Conservation (phyloP, 2,888 invertebrate species). For the Drosophila algonquin region DNA sequence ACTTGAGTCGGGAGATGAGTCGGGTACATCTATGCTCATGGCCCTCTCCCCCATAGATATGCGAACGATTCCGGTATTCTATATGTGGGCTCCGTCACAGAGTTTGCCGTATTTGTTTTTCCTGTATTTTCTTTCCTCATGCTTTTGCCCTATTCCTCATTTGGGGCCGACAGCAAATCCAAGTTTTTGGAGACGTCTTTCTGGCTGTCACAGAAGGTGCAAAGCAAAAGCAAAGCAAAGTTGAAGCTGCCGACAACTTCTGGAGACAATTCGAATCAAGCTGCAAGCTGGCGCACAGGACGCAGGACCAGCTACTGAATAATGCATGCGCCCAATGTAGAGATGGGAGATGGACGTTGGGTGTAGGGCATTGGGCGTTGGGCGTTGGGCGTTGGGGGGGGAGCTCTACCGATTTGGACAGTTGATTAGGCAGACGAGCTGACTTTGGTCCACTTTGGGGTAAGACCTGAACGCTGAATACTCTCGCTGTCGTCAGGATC, state of each 20-base stretch:
- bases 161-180: conserved; percentile 50
- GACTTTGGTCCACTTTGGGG: conserved; percentile 10
- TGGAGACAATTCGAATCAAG: conserved; percentile 68
- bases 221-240: conserved; percentile 45
- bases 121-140: conserved; percentile 25
- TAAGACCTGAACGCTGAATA: background rate
- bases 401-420: conserved; percentile 57
- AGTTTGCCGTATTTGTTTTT: conserved; percentile 7
- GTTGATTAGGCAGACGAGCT: conserved; percentile 56
- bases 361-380: background rate
- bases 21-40: background rate
- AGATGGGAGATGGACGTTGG: background rate
- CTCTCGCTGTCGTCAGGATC: background rate
- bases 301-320: conserved; percentile 50
- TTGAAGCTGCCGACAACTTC: conserved; percentile 36
- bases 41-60: conserved; percentile 13
- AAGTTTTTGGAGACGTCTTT: conserved; percentile 58
- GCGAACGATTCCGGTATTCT: conserved; percentile 22
- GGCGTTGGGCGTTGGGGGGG: background rate
- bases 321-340: conserved; percentile 50
- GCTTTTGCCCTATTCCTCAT: too few relatives aligned
- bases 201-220: conserved; percentile 71
- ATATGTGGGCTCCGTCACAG: conserved; percentile 8
- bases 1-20: conserved; percentile 9
- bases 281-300: conserved; percentile 40